Evolutionary conservation across 2,888 invertebrate species (phyloP).

Genomic region (Cosmopolites sordidus): DNA sequence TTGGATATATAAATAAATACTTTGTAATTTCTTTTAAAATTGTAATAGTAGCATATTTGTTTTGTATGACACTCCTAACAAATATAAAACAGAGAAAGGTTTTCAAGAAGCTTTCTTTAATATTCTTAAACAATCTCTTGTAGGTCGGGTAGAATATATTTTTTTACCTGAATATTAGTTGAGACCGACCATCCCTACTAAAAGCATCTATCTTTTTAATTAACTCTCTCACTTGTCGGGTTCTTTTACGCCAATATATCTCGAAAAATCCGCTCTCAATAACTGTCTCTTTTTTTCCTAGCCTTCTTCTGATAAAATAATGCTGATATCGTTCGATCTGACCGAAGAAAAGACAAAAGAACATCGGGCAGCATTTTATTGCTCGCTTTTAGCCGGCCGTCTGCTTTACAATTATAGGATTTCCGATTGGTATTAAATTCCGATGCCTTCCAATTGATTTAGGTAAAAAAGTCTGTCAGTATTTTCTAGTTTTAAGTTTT

Average conservation of each 20-base stretch:
- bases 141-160: no score
- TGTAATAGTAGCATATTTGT: no score
- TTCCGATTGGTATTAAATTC: constrained; percentile 46
- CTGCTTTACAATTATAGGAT: constrained; percentile 43
- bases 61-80: no score
- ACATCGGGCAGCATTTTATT: constrained; percentile 8
- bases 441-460: constrained; percentile 43
- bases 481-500: constrained; percentile 6
- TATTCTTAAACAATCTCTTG: no score
- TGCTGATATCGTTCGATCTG: constrained; percentile 20
- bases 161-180: no score
- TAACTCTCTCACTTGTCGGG: not conserved
- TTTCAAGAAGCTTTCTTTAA: no score
- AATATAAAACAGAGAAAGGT: no score
- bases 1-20: no score
- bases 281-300: not conserved
- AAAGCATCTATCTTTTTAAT: no score
- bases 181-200: no score
- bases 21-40: no score
- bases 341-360: constrained; percentile 20
- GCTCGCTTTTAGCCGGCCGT: constrained; percentile 17
- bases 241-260: not conserved
- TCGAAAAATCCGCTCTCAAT: not conserved
- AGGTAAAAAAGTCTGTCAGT: constrained; percentile 38
- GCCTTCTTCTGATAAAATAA: constrained; percentile 5